Percentiles rank a stretch among this genome's conserved stretches.
phyloP scores from a whole-genome alignment of 1,140 invertebrate genomes.

The Microvelia longipes region DNA sequence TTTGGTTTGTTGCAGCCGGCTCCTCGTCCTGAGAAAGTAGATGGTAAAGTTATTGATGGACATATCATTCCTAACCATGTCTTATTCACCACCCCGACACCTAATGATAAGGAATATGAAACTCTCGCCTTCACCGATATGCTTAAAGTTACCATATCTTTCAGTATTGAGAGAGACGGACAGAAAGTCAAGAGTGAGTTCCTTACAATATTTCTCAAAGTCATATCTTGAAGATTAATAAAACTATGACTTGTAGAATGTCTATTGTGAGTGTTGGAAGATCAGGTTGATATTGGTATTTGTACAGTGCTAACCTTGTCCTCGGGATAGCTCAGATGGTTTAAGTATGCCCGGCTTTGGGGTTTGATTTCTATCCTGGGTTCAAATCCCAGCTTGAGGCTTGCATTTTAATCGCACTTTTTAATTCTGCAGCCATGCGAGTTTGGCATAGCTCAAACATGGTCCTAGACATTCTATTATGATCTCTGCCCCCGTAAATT shows the following conservation, averaged over 20 bases:
- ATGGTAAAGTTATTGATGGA: constrained; percentile 70
- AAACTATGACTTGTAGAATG: no score
- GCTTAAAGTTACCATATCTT: constrained; percentile 62
- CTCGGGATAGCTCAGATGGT: no score
- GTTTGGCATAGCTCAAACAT: not conserved
- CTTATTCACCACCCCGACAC: constrained; percentile 66
- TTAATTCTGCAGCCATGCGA: not conserved
- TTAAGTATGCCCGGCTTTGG: not conserved
- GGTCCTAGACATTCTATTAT: not conserved
- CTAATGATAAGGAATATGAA: constrained; percentile 48
- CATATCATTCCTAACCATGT: constrained; percentile 77
- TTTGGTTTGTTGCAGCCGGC: constrained; percentile 35
- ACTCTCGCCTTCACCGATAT: constrained; percentile 67
- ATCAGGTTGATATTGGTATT: no score
- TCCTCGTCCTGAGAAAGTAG: constrained; percentile 49
- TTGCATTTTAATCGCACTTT: no score
- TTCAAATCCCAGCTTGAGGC: no score
- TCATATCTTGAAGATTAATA: not conserved
- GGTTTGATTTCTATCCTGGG: no score
- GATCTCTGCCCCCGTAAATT: no score
- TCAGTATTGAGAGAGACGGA: constrained; percentile 44
- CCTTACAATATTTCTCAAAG: not conserved
- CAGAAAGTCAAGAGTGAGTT: constrained; percentile 40
- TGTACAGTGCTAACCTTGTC: no score
- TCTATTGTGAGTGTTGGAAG: no score